Base-by-base conservation (phyloP, 2,797 vertebrate species). In the Antennarius maculatus region DNA sequence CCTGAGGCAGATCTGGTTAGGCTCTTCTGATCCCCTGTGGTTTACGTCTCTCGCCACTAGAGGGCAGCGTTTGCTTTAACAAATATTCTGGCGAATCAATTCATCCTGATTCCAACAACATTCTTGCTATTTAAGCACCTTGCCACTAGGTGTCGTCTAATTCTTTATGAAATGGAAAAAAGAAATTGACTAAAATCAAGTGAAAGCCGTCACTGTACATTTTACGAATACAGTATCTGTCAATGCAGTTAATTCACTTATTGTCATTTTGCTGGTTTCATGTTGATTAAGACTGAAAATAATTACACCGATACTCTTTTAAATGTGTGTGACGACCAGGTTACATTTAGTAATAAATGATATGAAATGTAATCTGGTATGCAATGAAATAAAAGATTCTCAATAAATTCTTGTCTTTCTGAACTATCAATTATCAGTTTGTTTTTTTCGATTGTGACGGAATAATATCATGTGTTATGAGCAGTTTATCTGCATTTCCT, bases 111-210 rank as follows among this genome's bases (percentile, higher is more conserved):
- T 1, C 4, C 0, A 2, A 1, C 2, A 31, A 16, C 14, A 34
- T 54, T 16, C 14, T 7, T 41, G 31, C 16, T 23, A 6, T 62
- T 13, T 6, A 27, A 65, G 14, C 42, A 43, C 7, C 63, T 61
- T 61, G 18, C 57, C 61, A 61, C 34, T 49, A 55, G 57, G 28
- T 56, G 58, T 69, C 59, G 41, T 31, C 23, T 18, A 7, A 23
- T n/a, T 34, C 31, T 67, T 61, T 12, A 31, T 34, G 1, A 52
- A 53, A 9, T 18, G 11, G 45, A 3, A 14, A 34, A 46, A 51
- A 31, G n/a, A 4, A 8, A 39, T 7, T 8, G 0, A 27, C 43
- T 6, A 27, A 50, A 1, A 50, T 2, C 3, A 14, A 13, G 8
- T 23, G 16, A 62, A 55, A 37, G 27, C 7, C 18, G 7, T 15